phyloP scores from a whole-genome alignment of 2,888 invertebrate species.

The Catocala nupta region DNA sequence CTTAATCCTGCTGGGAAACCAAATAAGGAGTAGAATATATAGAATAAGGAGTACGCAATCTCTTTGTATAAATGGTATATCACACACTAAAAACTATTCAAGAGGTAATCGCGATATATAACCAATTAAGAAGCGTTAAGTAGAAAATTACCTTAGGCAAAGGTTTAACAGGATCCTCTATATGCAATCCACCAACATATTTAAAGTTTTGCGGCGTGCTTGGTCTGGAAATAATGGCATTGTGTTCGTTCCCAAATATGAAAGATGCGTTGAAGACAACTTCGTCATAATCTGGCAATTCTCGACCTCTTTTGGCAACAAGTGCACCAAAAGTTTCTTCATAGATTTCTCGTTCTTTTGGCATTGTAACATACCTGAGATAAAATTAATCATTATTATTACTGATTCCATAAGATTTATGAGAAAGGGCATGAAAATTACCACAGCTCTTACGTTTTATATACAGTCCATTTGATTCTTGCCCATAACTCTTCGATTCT shows the following conservation, averaged over 20 bases:
- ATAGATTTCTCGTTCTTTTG: slow-evolving; percentile 44
- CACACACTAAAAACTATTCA: too few species aligned
- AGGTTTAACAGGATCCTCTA: slow-evolving; percentile 59
- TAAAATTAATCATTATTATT: neutral
- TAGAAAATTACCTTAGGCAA: slow-evolving; percentile 60
- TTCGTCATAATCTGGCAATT: slow-evolving; percentile 55
- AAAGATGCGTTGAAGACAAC: slow-evolving; percentile 64
- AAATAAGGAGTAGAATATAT: too few species aligned
- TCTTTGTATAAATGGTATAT: too few species aligned
- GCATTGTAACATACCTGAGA: slow-evolving; percentile 37
- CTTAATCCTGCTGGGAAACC: too few species aligned
- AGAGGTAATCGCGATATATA: too few species aligned
- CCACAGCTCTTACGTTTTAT: slow-evolving; percentile 49
- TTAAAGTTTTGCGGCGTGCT: slow-evolving; percentile 65
- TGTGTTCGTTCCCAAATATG: slow-evolving; percentile 66
- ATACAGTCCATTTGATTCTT: slow-evolving; percentile 41
- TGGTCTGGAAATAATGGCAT: slow-evolving; percentile 53
- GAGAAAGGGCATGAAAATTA: too few species aligned
- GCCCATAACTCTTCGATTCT: slow-evolving; percentile 55
- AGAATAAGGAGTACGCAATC: too few species aligned
- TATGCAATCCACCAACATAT: slow-evolving; percentile 69
- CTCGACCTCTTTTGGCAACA: slow-evolving; percentile 50
- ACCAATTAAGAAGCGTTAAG: too few species aligned
- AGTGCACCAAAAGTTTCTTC: slow-evolving; percentile 52
- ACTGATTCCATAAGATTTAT: neutral